Evolutionary conservation across 2,797 vertebrate genomes (phyloP), one percentile per base, ranked within the genome.

Genomic region (Paratrypauchen microcephalus): DNA sequence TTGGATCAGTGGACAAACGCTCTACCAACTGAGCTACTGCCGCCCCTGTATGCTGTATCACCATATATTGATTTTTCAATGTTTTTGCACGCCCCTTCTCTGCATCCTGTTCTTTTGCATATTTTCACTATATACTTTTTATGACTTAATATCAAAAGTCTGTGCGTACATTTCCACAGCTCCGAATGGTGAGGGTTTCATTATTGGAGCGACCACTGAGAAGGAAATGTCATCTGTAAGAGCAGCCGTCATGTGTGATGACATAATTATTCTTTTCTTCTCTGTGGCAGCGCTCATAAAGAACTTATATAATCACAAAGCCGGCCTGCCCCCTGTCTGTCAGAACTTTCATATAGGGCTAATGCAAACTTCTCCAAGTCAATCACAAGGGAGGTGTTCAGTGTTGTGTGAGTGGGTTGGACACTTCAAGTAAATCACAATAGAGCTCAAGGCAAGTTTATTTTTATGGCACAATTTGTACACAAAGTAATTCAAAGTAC

Each of bases 141-240:
- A n/a, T n/a, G n/a, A n/a, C n/a, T n/a, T n/a, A n/a, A n/a, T n/a
- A n/a, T n/a, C n/a, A 0, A 11, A 13, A 68, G 16, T 61, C 47
- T 74, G 30, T 59, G 67, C 26, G 32, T 69, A 55, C 39, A 24
- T 36, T 55, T 60, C 32, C 32, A 45, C 24, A 61, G 28, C 55
- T 45, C 0, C 13, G 36, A 68, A 21, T 47, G 12, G 3, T 3
- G 23, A 21, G 47, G 58, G 11, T 54, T 78, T 76, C 71, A 65
- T 28, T 56, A 65, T 65, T 63, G 36, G 54, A 58, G 41, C 63
- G 58, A 32, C 50, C 69, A 69, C 52, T 63, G 67, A 63, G 68
- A 68, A 18, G 15, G 16, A 77, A 72, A 58, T 66, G 32, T 67
- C 52, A 41, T 41, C 32, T 26, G 54, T 65, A 19, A 74, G 74